These are phyloP conservation scores for Leptobrachium ailaonicum DNA, from an alignment of 2,113 vertebrate species.

Conservation along the genomic window DNA sequence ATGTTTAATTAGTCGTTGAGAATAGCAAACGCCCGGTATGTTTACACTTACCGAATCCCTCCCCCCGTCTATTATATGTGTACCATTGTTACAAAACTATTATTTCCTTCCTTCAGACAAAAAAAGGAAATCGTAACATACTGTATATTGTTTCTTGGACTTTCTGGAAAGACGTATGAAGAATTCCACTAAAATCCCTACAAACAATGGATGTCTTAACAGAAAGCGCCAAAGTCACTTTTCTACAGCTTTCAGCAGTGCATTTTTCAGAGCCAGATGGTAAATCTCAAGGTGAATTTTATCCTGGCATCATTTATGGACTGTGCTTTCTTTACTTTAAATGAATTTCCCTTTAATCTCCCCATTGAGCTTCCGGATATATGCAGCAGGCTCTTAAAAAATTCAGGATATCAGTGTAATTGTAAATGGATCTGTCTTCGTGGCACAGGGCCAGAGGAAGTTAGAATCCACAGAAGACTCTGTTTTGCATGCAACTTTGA, in stretches of 20 bases:
- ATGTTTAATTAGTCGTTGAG: too few species aligned
- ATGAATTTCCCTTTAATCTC: slow-evolving; percentile 78
- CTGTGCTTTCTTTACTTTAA: slow-evolving; percentile 69
- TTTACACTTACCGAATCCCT: too few species aligned
- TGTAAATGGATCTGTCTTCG: slow-evolving; percentile 63
- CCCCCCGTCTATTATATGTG: too few species aligned
- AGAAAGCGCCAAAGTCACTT: background rate
- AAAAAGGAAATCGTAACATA: background rate
- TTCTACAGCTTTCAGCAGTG: background rate
- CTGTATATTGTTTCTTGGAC: background rate
- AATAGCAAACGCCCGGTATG: too few species aligned
- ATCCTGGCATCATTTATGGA: slow-evolving; percentile 55
- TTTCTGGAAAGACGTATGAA: background rate
- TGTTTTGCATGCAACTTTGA: slow-evolving; percentile 38
- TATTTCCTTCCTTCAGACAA: background rate
- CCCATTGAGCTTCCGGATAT: slow-evolving; percentile 67
- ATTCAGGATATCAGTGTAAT: slow-evolving; percentile 69
- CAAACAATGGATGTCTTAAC: background rate
- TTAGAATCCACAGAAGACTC: slow-evolving; percentile 46
- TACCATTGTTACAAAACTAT: too few species aligned
- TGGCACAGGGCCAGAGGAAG: slow-evolving; percentile 48
- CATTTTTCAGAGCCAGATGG: slow-evolving; percentile 1
- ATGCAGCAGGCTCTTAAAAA: slow-evolving; percentile 78
- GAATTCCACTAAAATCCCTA: background rate
- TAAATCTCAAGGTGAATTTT: slow-evolving; percentile 2